A percentile compares a stretch with the other conserved stretches of the same genome.
phyloP scores from a whole-genome alignment of 2,888 invertebrate species.

The Drosophila nr. fundita region DNA sequence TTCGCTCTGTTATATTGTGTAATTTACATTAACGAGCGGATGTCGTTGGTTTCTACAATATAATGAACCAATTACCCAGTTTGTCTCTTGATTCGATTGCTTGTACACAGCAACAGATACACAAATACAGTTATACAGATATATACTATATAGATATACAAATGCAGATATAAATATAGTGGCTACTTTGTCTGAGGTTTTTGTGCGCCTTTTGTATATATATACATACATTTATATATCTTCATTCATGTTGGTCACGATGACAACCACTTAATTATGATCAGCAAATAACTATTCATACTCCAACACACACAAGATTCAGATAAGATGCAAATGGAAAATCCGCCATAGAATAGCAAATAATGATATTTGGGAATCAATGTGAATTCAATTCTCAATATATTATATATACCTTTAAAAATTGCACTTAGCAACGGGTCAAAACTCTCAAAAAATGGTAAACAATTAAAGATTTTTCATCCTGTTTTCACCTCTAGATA shows the following conservation, averaged over 20 bases:
- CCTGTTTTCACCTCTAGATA: neutral
- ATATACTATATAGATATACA: constrained; percentile 6
- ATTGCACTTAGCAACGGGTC: neutral
- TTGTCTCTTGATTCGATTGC: constrained; percentile 81
- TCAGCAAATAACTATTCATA: neutral
- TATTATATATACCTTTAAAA: neutral
- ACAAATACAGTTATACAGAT: constrained; percentile 18
- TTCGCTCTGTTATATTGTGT: constrained; percentile 60
- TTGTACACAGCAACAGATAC: constrained; percentile 34
- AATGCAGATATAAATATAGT: constrained; percentile 6
- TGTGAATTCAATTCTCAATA: neutral
- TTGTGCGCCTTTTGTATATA: constrained; percentile 36
- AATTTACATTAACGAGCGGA: constrained; percentile 78
- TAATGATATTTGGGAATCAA: neutral
- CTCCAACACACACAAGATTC: constrained; percentile 1
- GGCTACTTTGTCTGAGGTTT: constrained; percentile 33
- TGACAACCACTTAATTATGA: constrained; percentile 63
- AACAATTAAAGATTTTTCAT: neutral
- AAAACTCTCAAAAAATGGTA: neutral
- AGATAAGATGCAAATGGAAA: neutral
- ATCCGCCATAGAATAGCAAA: neutral
- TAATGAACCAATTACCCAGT: constrained; percentile 79
- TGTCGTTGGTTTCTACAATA: constrained; percentile 78
- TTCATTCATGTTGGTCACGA: constrained; percentile 60
- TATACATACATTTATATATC: constrained; percentile 8